These are phyloP conservation scores for Takifugu rubripes DNA, from an alignment of 2,797 vertebrate species.

Conservation along the genomic window DNA sequence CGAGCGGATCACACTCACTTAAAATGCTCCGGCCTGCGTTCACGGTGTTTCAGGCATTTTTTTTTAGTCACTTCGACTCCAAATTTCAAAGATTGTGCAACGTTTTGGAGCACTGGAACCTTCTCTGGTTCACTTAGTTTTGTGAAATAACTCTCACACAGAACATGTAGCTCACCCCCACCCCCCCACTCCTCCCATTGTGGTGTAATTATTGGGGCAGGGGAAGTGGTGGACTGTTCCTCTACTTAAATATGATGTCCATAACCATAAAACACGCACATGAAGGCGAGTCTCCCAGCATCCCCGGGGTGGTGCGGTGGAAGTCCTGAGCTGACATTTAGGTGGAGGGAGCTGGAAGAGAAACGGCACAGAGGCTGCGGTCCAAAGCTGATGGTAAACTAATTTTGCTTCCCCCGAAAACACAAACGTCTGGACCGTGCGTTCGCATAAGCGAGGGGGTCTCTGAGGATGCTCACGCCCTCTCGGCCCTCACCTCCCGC, in stretches of 20 bases:
- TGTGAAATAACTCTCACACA: conserved; percentile 3
- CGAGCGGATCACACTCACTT: no score
- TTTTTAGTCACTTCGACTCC: neutral
- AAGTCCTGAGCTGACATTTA: conserved; percentile 56
- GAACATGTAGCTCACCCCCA: neutral
- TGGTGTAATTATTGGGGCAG: conserved; percentile 46
- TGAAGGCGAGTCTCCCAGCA: conserved; percentile 69
- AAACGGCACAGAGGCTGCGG: conserved; percentile 40
- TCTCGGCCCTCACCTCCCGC: conserved; percentile 30
- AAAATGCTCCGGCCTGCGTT: no score
- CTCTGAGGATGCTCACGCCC: conserved; percentile 26
- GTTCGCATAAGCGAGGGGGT: conserved; percentile 27
- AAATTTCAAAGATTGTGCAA: neutral
- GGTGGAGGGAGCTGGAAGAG: conserved; percentile 57
- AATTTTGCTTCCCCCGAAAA: conserved; percentile 38
- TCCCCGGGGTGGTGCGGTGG: conserved; percentile 62
- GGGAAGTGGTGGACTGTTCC: conserved; percentile 49
- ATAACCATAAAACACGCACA: conserved; percentile 76
- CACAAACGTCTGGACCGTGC: conserved; percentile 20
- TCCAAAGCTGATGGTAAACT: conserved; percentile 68
- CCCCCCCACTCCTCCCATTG: conserved; percentile 34
- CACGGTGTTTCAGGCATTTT: no score
- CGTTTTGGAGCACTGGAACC: neutral
- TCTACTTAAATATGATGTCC: conserved; percentile 70
- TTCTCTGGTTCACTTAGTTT: neutral